phyloP scores from a whole-genome alignment of 2,797 vertebrate species.

The Pseudomugil tenellus region DNA sequence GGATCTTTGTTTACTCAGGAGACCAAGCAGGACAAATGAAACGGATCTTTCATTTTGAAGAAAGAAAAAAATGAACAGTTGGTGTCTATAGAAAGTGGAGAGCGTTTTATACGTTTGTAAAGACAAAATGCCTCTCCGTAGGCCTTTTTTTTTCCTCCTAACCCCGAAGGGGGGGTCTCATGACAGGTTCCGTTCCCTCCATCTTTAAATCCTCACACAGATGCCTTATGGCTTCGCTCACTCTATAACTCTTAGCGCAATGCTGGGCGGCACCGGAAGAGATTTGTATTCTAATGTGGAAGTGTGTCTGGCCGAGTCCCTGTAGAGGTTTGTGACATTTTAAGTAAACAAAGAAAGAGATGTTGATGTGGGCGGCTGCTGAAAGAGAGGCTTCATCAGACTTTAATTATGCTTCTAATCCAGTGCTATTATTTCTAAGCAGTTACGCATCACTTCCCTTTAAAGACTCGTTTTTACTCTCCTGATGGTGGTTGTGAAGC shows the following conservation, averaged over 20 bases:
- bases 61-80: conserved; percentile 2
- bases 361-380: conserved; percentile 17
- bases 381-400: conserved; percentile 20
- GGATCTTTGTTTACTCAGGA: conserved; percentile 52
- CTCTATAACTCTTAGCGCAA: conserved; percentile 38
- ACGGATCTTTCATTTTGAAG: background rate
- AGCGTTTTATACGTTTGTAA: conserved; percentile 45
- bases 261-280: conserved; percentile 11
- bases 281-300: conserved; percentile 38
- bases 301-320: conserved; percentile 25
- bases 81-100: conserved; percentile 5
- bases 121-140: conserved; percentile 44
- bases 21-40: background rate
- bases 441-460: conserved; percentile 14
- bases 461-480: conserved; percentile 1
- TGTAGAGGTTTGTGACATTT: background rate
- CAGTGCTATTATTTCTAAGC: conserved; percentile 15
- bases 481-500: background rate
- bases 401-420: conserved; percentile 31
- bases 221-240: conserved; percentile 34
- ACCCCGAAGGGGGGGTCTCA: conserved; percentile 39
- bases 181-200: conserved; percentile 41
- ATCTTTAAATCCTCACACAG: conserved; percentile 35
- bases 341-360: conserved; percentile 14
- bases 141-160: conserved; percentile 43